phyloP scores from a whole-genome alignment of 2,888 invertebrate species.

The Agriotes lineatus region DNA sequence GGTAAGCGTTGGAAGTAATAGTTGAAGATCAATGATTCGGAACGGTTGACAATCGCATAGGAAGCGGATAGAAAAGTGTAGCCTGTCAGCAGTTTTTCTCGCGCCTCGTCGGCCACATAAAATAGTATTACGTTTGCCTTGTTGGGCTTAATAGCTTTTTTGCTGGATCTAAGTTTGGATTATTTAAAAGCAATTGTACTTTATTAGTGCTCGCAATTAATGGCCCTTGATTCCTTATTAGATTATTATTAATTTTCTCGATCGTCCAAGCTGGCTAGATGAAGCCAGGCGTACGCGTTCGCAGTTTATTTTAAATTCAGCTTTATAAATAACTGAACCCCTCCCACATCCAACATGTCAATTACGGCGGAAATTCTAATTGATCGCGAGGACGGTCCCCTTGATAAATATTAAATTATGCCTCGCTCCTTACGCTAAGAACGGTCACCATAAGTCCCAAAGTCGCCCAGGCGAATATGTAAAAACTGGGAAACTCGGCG shows the following conservation, averaged over 20 bases:
- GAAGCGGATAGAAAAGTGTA: slow-evolving; percentile 43
- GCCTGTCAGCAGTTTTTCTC: slow-evolving; percentile 48
- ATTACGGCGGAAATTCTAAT: slow-evolving; percentile 11
- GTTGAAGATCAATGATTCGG: slow-evolving; percentile 49
- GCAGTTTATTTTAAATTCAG: slow-evolving; percentile 16
- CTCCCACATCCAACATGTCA: slow-evolving; percentile 17
- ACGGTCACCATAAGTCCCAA: too few relatives aligned
- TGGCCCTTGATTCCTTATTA: neutral
- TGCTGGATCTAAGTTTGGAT: too few relatives aligned
- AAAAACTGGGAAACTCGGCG: too few relatives aligned
- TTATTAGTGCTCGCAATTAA: too few relatives aligned
- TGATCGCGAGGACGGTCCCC: neutral
- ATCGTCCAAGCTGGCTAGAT: too few relatives aligned
- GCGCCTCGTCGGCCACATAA: slow-evolving; percentile 41
- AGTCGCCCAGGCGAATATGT: too few relatives aligned
- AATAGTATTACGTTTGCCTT: slow-evolving; percentile 40
- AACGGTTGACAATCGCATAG: slow-evolving; percentile 45
- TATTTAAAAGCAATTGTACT: too few relatives aligned
- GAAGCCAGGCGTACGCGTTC: too few relatives aligned
- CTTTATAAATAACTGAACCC: slow-evolving; percentile 17
- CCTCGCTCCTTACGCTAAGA: too few relatives aligned
- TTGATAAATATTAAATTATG: slow-evolving; percentile 20
- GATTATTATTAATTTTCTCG: neutral
- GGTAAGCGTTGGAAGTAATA: slow-evolving; percentile 45
- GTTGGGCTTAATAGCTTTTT: too few relatives aligned